Conservation (phyloP, 2,113 vertebrate genomes). For the Heterotilapia buettikoferi region DNA sequence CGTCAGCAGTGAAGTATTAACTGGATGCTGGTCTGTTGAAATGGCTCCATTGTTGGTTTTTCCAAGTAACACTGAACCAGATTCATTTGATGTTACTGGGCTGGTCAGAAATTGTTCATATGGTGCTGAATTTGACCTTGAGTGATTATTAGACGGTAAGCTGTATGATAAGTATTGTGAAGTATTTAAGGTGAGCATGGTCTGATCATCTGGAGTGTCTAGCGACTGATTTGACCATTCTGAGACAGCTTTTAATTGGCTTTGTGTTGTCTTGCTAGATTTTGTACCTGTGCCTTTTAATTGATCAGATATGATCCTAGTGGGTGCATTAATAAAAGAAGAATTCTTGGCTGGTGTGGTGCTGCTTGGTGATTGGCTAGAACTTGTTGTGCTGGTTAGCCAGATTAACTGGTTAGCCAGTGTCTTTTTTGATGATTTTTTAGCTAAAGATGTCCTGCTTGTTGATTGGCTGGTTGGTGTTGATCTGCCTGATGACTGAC, state of each 20-base stretch:
- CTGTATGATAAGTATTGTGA: background rate
- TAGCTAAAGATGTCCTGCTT: background rate
- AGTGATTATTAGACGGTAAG: background rate
- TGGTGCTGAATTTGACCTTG: background rate
- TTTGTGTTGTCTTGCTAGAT: background rate
- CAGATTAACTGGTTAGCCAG: background rate
- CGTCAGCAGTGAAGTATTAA: slow-evolving; percentile 17
- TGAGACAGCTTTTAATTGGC: background rate
- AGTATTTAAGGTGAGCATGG: background rate
- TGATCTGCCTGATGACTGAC: background rate
- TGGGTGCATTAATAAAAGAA: background rate
- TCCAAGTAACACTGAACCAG: background rate
- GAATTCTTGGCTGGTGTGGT: background rate
- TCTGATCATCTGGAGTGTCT: background rate
- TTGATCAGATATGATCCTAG: background rate
- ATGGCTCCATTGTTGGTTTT: background rate
- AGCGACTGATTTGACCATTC: background rate
- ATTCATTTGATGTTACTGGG: background rate
- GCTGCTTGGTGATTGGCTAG: background rate
- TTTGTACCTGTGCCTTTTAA: background rate
- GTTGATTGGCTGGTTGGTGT: background rate
- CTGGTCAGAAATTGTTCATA: background rate
- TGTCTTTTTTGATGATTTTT: background rate
- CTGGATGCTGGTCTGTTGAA: background rate
- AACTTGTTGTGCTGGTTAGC: background rate